These are phyloP conservation scores for Cryptops parisi DNA, from an alignment of 2,888 invertebrate species.

Conservation along the genomic window DNA sequence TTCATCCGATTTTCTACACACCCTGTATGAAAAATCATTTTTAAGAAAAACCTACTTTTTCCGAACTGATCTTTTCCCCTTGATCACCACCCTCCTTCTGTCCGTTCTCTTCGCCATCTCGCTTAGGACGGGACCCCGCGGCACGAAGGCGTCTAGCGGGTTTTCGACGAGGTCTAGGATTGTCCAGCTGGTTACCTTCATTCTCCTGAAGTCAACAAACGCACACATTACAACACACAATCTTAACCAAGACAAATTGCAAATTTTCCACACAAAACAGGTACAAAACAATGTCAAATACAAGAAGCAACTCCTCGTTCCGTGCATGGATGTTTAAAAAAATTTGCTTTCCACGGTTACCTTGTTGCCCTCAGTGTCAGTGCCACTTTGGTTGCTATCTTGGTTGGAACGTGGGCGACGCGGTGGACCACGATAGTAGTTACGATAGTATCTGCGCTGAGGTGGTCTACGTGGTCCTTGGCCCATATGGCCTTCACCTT, in stretches of 20 bases:
- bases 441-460: conserved; percentile 16
- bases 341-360: too few species aligned
- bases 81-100: conserved; percentile 14
- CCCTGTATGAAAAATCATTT: too few species aligned
- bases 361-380: conserved; percentile 19
- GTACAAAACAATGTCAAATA: too few species aligned
- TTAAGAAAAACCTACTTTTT: conserved; percentile 7
- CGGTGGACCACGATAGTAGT: conserved; percentile 15
- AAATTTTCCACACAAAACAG: too few species aligned
- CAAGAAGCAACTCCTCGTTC: too few species aligned
- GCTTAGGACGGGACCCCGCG: conserved; percentile 17
- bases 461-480: conserved; percentile 12
- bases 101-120: conserved; percentile 13
- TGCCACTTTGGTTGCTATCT: conserved; percentile 17
- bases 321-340: too few species aligned
- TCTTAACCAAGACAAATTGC: too few species aligned
- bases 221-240: too few species aligned
- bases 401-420: conserved; percentile 17
- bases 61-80: conserved; percentile 10
- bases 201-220: conserved; percentile 16
- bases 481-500: conserved; percentile 9
- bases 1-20: neutral
- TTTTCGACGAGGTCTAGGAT: conserved; percentile 16
- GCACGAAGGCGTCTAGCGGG: conserved; percentile 13
- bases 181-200: conserved; percentile 14